These are phyloP conservation scores for Odocoileus virginianus DNA, from an alignment of 2,113 vertebrate species.

Conservation along the genomic window DNA sequence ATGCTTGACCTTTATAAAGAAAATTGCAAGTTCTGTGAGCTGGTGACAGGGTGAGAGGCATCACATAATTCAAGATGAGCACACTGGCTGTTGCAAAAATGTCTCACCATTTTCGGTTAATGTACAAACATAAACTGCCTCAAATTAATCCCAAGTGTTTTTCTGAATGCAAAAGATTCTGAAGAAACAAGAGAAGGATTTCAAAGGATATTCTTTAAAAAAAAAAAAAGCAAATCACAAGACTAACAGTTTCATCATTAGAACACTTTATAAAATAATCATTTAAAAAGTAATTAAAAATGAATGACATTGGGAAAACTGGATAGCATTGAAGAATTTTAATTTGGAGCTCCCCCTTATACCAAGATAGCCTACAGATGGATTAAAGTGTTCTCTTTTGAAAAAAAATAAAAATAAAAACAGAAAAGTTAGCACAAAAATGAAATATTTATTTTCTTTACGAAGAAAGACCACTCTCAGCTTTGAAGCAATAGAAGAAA, in stretches of 20 bases:
- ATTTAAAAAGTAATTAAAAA: constrained; percentile 53
- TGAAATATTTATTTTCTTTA: constrained; percentile 43
- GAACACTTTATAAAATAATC: constrained; percentile 28
- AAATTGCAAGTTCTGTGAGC: background rate
- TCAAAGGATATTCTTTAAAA: background rate
- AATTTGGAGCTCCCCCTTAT: background rate
- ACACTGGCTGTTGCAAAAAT: background rate
- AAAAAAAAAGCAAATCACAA: background rate
- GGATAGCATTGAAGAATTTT: background rate
- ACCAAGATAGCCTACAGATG: background rate
- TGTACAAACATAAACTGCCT: background rate
- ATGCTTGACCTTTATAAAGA: constrained; percentile 23
- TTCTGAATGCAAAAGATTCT: background rate
- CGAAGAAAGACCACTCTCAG: background rate
- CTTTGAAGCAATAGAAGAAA: background rate
- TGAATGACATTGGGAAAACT: background rate
- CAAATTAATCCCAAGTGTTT: background rate
- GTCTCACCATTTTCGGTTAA: background rate
- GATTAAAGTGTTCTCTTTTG: background rate
- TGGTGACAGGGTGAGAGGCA: background rate
- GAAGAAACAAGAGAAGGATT: background rate
- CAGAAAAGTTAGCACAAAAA: background rate
- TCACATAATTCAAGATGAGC: background rate
- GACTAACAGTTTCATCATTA: background rate
- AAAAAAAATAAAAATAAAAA: background rate